These are phyloP conservation scores for Valencia hispanica DNA, from an alignment of 2,797 vertebrate species.

Conservation along the genomic window DNA sequence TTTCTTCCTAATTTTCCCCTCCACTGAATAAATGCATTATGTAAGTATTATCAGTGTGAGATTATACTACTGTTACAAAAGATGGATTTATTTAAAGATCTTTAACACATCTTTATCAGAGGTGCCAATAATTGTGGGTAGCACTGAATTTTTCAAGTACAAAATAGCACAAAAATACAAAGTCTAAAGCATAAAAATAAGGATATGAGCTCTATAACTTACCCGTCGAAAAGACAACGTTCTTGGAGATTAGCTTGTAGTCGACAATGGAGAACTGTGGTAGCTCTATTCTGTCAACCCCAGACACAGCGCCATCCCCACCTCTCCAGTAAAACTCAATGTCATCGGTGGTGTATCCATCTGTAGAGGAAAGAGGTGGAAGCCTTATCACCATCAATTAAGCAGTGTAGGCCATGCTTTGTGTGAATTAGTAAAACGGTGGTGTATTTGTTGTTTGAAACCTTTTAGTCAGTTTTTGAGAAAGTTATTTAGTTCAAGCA, in stretches of 20 bases:
- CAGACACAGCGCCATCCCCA: conserved; percentile 92
- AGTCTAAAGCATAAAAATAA: not conserved
- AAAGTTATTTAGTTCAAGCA: not conserved
- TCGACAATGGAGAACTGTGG: conserved; percentile 99
- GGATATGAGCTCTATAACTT: conserved; percentile 10
- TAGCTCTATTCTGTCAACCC: conserved; percentile 95
- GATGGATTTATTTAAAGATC: not conserved
- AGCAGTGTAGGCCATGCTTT: too few species aligned
- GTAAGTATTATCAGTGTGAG: not conserved
- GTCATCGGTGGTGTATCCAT: conserved; percentile 98
- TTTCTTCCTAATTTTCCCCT: not conserved
- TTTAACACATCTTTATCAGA: not conserved
- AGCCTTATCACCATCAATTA: conserved; percentile 16
- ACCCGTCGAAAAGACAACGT: conserved; percentile 98
- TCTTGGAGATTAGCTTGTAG: conserved; percentile 98
- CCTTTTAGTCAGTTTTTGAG: not conserved
- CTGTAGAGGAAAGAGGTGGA: conserved; percentile 70
- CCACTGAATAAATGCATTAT: not conserved
- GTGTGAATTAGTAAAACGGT: too few species aligned
- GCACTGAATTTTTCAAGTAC: not conserved
- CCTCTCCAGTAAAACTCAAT: conserved; percentile 99
- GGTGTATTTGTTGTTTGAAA: not conserved
- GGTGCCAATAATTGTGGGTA: not conserved
- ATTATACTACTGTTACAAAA: not conserved
- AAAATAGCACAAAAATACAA: not conserved